Evolutionary conservation across 1,140 invertebrate genomes (phyloP), one percentile per base, ranked within the genome.

Genomic region (Wasmannia auropunctata): DNA sequence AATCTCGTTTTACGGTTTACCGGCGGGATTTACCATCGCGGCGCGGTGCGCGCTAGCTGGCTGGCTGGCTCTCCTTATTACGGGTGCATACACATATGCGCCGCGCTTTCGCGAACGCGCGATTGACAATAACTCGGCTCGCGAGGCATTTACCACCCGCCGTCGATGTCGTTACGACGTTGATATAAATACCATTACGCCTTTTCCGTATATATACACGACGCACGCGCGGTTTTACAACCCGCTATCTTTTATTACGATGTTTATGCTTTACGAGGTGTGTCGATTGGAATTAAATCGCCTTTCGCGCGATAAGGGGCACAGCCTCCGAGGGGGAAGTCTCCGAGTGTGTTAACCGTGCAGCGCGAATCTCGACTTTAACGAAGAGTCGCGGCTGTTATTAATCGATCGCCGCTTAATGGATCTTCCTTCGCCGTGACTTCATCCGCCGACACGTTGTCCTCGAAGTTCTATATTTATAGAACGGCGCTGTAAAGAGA

Each of bases 141-240:
- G n/a, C n/a, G 34, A 80, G 3, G 46, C 49, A 51, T 69, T 43
- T 51, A 49, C 14, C n/a, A n/a, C n/a, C 51, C 8, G 31, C 46
- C 67, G 28, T 77, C 54, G 34, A 58, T 8, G 19, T 25, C 40
- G 40, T 77, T 49, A 65, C 14, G 31, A 51, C n/a, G 11, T 79
- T 65, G 51, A 80, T n/a, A 37, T 65, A 65, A 65, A 37, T 49
- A 79, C 25, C 25, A 43, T 79, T 40, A 22, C 22, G 43, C n/a
- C 3, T 28, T 69, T 67, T 37, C 8, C 60, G 65, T n/a, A n/a
- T n/a, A n/a, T 11, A 34, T 37, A 37, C 14, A 11, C 16, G n/a
- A n/a, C n/a, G n/a, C 43, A 2, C 28, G 8, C n/a, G 58, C 43
- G 8, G 31, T 80, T 80, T 69, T 69, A 69, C 5, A 51, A 67